Base-by-base conservation (phyloP, 2,888 invertebrate species). In the Allacma fusca region DNA sequence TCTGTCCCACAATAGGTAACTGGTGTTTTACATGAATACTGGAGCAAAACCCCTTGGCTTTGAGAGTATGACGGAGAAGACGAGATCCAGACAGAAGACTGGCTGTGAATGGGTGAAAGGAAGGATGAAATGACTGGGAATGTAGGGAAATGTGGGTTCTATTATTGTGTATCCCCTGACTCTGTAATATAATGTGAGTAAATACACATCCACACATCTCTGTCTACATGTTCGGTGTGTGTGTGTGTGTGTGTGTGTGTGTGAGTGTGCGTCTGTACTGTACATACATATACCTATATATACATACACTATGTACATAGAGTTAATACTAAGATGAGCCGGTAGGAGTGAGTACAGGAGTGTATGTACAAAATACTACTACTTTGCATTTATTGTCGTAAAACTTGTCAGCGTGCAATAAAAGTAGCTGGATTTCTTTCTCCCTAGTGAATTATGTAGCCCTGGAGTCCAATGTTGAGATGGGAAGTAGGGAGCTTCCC, bases 311-410 rank as follows among this genome's bases (percentile, higher is more conserved):
- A n/a, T n/a, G n/a, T n/a, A 43, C 12, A 62, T 23, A 62, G 23
- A 23, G 62, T 24, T 23, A 34, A 62, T 23, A 62, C 4, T 62
- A 62, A 62, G 26, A 62, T 23, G 26, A 26, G 62, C 24, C 62
- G 24, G 26, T 23, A 62, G 62, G 62, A 62, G 23, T 23, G 23
- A 62, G 26, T 12, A 62, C 7, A n/a, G n/a, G 62, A 2, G 62
- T 62, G 62, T 62, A 62, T 62, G 62, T 24, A 29, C 28, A 43
- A 43, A 76, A 57, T 13, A 76, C 57, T 24, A 26, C 76, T 78
- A 78, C 69, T 78, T 78, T 78, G 78, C 78, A 78, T 78, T 78
- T 78, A 78, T 78, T 78, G 78, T 74, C 74, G 78, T 78, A 67
- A 78, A 78, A 73, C 50, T 78, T 78, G 78, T 78, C 78, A 73